These are phyloP conservation scores for Drosophila kuntzei DNA, from an alignment of 2,888 invertebrate genomes.

Conservation along the genomic window DNA sequence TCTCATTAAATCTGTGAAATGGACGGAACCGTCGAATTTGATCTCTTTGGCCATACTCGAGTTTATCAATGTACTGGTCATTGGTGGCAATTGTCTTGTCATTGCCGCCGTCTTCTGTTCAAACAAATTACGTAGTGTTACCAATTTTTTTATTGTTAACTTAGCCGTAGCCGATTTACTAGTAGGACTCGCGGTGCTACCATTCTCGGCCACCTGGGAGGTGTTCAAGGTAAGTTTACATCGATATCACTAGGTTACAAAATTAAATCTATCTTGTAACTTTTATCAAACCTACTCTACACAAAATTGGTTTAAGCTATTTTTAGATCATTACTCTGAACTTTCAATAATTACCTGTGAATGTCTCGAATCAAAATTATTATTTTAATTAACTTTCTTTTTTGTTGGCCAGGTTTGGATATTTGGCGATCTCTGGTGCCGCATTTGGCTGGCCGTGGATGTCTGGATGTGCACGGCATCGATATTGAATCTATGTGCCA, in stretches of 20 bases:
- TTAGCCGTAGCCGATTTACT: conserved; percentile 97
- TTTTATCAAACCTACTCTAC: too few relatives aligned
- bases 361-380: too few relatives aligned
- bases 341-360: too few relatives aligned
- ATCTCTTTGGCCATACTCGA: conserved; percentile 91
- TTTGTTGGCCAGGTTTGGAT: conserved; percentile 92
- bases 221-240: conserved; percentile 93
- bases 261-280: too few relatives aligned
- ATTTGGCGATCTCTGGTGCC: conserved; percentile 98
- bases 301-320: too few relatives aligned
- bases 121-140: conserved; percentile 96
- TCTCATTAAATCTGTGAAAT: conserved; percentile 92
- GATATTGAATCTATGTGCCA: conserved; percentile 97
- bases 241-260: too few relatives aligned
- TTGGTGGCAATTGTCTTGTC: conserved; percentile 95
- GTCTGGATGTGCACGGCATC: conserved; percentile 99
- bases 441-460: conserved; percentile 98
- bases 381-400: neutral
- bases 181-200: conserved; percentile 97
- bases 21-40: conserved; percentile 92
- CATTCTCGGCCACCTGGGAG: conserved; percentile 98
- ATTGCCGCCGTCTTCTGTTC: conserved; percentile 96
- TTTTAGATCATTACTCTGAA: too few relatives aligned
- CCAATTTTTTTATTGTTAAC: conserved; percentile 98
- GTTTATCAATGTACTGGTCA: conserved; percentile 94